Conservation (phyloP, 2,797 vertebrate species). For the Hoplostethus mediterraneus region DNA sequence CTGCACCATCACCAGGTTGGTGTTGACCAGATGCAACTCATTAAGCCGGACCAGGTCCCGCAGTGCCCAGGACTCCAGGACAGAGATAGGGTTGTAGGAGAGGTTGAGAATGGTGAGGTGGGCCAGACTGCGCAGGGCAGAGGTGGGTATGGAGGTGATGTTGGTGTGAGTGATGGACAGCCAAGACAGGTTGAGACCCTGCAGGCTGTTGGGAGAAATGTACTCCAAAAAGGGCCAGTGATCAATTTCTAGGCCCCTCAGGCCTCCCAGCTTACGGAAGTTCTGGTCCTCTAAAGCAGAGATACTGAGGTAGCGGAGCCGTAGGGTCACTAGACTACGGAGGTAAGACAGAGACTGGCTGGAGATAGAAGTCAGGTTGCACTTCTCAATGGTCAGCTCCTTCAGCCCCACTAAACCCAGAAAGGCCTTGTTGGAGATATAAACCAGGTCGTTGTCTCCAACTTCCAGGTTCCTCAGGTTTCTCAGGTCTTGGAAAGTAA, state of each 20-base stretch:
- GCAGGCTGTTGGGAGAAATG: conserved; percentile 91
- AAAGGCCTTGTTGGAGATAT: conserved; percentile 97
- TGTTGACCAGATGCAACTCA: conserved; percentile 94
- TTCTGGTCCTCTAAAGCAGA: conserved; percentile 92
- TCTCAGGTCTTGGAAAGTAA: conserved; percentile 93
- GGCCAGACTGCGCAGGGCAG: conserved; percentile 91
- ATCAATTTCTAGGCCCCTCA: conserved; percentile 93
- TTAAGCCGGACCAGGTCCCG: conserved; percentile 92
- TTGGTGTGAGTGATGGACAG: conserved; percentile 97
- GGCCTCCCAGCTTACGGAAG: conserved; percentile 89
- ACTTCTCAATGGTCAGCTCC: conserved; percentile 94
- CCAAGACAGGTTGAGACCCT: conserved; percentile 94
- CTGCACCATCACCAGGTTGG: conserved; percentile 89
- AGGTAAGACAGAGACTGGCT: conserved; percentile 94
- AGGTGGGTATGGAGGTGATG: conserved; percentile 92
- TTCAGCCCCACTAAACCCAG: conserved; percentile 90
- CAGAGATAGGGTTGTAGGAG: conserved; percentile 95
- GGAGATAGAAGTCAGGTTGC: conserved; percentile 95
- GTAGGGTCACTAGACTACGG: conserved; percentile 89
- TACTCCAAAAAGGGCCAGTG: conserved; percentile 95
- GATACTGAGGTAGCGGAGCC: conserved; percentile 93
- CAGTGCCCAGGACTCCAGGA: conserved; percentile 92
- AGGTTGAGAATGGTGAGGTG: conserved; percentile 94
- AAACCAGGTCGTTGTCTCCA: conserved; percentile 98
- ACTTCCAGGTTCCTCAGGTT: conserved; percentile 92